Evolutionary conservation across 2,113 vertebrate species (phyloP).

Genomic region (Catharus bicknelli): DNA sequence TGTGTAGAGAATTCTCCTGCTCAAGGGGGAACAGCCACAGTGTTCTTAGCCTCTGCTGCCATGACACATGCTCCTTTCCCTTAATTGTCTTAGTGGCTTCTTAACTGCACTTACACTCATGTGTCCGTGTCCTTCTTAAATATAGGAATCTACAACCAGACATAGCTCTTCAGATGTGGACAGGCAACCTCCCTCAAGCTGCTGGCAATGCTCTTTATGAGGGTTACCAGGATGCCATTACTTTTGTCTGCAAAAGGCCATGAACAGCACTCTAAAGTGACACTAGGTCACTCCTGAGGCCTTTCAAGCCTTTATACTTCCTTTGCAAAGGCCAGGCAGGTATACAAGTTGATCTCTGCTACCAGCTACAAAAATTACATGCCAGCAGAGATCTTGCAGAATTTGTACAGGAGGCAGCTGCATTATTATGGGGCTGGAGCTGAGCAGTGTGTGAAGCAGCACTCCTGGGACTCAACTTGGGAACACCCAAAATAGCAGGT

Average conservation of each 20-base stretch:
- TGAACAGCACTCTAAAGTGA: background rate
- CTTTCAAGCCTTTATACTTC: background rate
- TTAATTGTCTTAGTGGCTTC: background rate
- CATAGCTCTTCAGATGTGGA: background rate
- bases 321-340: background rate
- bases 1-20: background rate
- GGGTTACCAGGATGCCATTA: background rate
- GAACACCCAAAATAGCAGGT: background rate
- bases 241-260: background rate
- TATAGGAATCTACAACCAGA: background rate
- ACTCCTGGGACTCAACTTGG: background rate
- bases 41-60: background rate
- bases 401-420: background rate
- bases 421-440: background rate
- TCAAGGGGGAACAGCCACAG: background rate
- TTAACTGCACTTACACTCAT: background rate
- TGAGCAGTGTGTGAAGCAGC: background rate
- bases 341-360: background rate
- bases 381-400: background rate
- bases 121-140: background rate
- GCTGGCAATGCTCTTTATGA: background rate
- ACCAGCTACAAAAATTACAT: background rate
- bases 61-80: background rate
- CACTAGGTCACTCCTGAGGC: background rate
- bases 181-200: background rate